These are phyloP conservation scores for Sakesphorus luctuosus DNA, from an alignment of 2,113 vertebrate genomes.

Conservation along the genomic window DNA sequence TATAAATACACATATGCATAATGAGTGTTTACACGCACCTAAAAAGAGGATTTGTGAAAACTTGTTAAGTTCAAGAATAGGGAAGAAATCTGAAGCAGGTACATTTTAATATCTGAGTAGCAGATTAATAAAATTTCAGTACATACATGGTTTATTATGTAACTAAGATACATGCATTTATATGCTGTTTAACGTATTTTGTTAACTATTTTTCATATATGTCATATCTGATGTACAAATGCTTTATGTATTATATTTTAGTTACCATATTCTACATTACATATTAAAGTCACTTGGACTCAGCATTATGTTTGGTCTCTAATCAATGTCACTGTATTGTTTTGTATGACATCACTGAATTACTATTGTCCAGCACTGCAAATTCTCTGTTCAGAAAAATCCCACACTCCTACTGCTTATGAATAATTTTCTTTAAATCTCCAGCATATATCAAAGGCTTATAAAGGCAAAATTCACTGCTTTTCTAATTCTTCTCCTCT, in stretches of 20 bases:
- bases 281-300: constrained; percentile 61
- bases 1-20: not conserved
- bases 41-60: not conserved
- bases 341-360: not conserved
- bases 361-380: not conserved
- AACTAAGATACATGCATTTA: constrained; percentile 37
- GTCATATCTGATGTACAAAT: constrained; percentile 48
- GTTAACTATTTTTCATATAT: constrained; percentile 63
- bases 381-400: not conserved
- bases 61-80: not conserved
- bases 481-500: not conserved
- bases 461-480: not conserved
- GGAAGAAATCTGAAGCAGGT: not conserved
- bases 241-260: constrained; percentile 62
- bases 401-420: not conserved
- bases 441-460: not conserved
- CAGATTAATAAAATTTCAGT: not conserved
- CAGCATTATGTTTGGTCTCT: not conserved
- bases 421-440: not conserved
- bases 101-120: not conserved
- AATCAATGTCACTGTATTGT: not conserved
- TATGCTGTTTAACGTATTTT: constrained; percentile 32
- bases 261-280: constrained; percentile 35
- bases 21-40: not conserved
- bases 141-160: not conserved